Evolutionary conservation across 2,888 invertebrate genomes (phyloP).

Genomic region (Pyrgus malvae): DNA sequence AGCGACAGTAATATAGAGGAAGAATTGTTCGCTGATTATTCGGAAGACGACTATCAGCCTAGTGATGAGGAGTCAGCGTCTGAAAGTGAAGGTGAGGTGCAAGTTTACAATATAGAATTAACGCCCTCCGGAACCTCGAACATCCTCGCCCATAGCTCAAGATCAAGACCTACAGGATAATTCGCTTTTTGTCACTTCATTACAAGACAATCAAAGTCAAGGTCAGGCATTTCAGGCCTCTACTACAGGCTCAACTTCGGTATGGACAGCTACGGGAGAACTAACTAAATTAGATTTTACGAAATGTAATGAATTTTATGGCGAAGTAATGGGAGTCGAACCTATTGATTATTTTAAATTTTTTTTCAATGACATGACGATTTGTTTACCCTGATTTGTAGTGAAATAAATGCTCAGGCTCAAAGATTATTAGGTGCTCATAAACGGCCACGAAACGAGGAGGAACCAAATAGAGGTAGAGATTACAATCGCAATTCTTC

Average conservation of each 20-base stretch:
- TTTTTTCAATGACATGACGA: neutral
- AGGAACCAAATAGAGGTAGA: too few relatives aligned
- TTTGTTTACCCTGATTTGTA: neutral
- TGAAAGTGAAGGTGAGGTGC: conserved; percentile 24
- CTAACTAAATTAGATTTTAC: too few relatives aligned
- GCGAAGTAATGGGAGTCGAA: too few relatives aligned
- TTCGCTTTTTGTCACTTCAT: neutral
- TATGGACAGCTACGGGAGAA: too few relatives aligned
- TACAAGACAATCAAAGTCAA: too few relatives aligned
- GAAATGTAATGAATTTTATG: too few relatives aligned
- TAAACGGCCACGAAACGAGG: neutral
- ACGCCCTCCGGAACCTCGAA: conserved; percentile 16
- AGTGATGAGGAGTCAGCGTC: conserved; percentile 25
- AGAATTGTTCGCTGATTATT: conserved; percentile 15
- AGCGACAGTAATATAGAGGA: conserved; percentile 12
- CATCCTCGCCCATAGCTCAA: conserved; percentile 8
- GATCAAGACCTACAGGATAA: conserved; percentile 5
- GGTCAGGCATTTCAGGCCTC: too few relatives aligned
- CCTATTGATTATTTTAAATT: neutral
- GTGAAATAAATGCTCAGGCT: neutral
- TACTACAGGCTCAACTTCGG: too few relatives aligned
- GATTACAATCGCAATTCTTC: too few relatives aligned
- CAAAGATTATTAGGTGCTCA: neutral
- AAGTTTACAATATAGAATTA: conserved; percentile 16
- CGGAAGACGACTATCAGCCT: conserved; percentile 23